Evolutionary conservation across 2,113 vertebrate species (phyloP), one percentile per base, ranked within the genome.

Genomic region (Eublepharis macularius): DNA sequence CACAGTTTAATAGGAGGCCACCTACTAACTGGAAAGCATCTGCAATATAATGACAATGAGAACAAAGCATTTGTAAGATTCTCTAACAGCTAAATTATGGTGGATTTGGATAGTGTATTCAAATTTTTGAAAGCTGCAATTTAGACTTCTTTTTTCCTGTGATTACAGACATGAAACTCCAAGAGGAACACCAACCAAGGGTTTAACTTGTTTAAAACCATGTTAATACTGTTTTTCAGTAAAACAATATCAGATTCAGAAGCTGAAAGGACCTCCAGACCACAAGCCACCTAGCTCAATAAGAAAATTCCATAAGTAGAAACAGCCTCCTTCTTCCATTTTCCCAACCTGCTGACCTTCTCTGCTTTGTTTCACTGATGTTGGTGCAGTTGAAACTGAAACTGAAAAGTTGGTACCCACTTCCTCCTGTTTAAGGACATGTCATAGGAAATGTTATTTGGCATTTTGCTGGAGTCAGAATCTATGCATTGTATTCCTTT

Each of bases 11-110:
- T 91, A 69, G 8, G 29, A 66, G 29, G 54, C 24, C 29, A 0
- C 86, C 87, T 90, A 85, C 84, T 89, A 91, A 93, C 88, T 84
- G 84, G 49, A 39, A 41, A 65, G 1, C 11, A 24, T 49, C 75
- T 4, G 80, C 32, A 39, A n/a, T 86, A 69, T 0, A 0, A 39
- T 2, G 29, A 63, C 57, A 80, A 76, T 80, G 4, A 1, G 51
- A 82, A 72, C 36, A 11, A 86, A 73, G 60, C 0, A 0, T 41
- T n/a, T 86, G 78, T 39, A 86, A 70, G 73, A 84, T 76, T 79
- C 78, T 47, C 63, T 74, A 6, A 86, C 0, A 73, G 75, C 34
- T 83, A 83, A 87, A 83, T 83, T 83, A 83, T 32, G 29, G 32
- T 49, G 76, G 83, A 63, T 63, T 86, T 45, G 21, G 82, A 29